A percentile compares a stretch with the other conserved stretches of the same genome.
Conservation (phyloP, 2,797 vertebrate species). For the Aplochiton taeniatus region DNA sequence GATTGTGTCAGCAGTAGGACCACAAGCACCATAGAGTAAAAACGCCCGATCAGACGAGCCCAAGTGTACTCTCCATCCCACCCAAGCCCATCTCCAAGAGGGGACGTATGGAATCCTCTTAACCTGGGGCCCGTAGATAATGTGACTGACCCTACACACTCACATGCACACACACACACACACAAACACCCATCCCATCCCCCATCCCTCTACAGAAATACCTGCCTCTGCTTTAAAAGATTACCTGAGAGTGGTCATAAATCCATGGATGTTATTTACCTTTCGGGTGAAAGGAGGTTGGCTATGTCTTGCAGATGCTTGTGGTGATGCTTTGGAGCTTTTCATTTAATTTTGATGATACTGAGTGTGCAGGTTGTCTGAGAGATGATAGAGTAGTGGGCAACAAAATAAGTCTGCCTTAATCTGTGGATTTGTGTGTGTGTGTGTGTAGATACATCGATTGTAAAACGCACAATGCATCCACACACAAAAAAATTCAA, state of each 20-base stretch:
- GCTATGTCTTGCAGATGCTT: conserved; percentile 18
- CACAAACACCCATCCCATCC: too few species aligned
- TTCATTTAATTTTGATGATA: conserved; percentile 5
- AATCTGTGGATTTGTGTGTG: too few species aligned
- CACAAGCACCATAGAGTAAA: conserved; percentile 27
- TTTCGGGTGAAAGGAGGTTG: conserved; percentile 36
- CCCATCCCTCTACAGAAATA: conserved; percentile 39
- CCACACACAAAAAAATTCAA: too few species aligned
- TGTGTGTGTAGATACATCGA: too few species aligned
- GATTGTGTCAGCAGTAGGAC: conserved; percentile 31
- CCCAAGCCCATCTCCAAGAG: conserved; percentile 20
- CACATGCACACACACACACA: too few species aligned
- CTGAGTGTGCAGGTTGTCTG: neutral
- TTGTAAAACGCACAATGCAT: too few species aligned
- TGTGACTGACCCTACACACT: conserved; percentile 32
- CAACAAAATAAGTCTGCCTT: too few species aligned
- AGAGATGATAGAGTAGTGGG: too few species aligned
- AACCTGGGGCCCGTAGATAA: conserved; percentile 49
- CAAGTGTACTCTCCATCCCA: conserved; percentile 9
- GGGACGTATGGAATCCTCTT: conserved; percentile 62
- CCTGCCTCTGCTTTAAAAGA: conserved; percentile 54
- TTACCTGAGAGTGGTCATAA: conserved; percentile 57
- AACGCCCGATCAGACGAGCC: conserved; percentile 31
- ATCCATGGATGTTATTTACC: conserved; percentile 58
- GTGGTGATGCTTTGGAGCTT: conserved; percentile 27